phyloP scores from a whole-genome alignment of 2,113 vertebrate genomes.

The Pica pica region DNA sequence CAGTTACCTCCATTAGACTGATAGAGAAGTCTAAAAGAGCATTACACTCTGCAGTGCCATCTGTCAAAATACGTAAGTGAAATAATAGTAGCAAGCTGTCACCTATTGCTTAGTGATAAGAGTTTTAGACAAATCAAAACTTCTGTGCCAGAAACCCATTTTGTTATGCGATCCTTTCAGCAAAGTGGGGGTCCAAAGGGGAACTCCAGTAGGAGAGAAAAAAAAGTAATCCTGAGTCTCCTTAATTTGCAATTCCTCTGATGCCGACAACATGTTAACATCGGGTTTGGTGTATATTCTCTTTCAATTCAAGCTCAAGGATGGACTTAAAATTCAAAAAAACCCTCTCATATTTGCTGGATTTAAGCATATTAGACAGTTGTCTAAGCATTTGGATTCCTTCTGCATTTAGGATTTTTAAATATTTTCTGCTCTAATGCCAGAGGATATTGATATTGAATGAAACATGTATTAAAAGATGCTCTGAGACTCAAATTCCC shows the following conservation, averaged over 20 bases:
- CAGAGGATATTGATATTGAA: constrained; percentile 37
- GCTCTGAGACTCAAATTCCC: constrained; percentile 60
- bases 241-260: constrained; percentile 28
- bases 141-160: constrained; percentile 56
- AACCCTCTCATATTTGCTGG: neutral
- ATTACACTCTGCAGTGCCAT: constrained; percentile 81
- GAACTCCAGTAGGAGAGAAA: neutral
- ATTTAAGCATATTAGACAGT: constrained; percentile 53
- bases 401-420: constrained; percentile 51
- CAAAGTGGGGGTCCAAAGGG: neutral
- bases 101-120: constrained; percentile 73
- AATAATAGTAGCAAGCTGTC: constrained; percentile 86
- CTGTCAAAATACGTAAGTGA: constrained; percentile 86
- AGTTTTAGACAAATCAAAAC: constrained; percentile 79
- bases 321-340: constrained; percentile 40
- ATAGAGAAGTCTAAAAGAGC: constrained; percentile 82
- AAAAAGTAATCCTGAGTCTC: neutral
- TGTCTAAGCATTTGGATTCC: constrained; percentile 35
- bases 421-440: constrained; percentile 48
- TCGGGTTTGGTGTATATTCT: neutral
- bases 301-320: constrained; percentile 4
- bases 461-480: constrained; percentile 41
- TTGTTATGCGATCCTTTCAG: constrained; percentile 22
- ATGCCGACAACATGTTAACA: neutral
- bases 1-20: constrained; percentile 86